A percentile compares a stretch with the other conserved stretches of the same genome.
These are phyloP conservation scores for Tigriopus californicus DNA, from an alignment of 2,888 invertebrate genomes.

Conservation along the genomic window DNA sequence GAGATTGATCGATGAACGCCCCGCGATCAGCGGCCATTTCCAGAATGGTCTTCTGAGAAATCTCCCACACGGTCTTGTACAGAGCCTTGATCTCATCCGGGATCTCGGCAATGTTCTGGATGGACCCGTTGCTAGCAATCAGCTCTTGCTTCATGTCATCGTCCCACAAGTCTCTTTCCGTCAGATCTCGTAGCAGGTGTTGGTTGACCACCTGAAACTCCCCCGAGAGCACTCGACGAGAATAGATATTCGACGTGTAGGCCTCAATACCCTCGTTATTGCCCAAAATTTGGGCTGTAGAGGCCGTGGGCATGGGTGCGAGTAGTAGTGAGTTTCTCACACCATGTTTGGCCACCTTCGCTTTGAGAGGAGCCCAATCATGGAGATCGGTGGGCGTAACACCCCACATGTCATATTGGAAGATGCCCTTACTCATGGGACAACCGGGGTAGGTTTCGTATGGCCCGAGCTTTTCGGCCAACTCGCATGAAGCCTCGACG, in stretches of 20 bases:
- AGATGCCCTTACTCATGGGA: conserved; percentile 79
- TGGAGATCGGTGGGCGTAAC: conserved; percentile 66
- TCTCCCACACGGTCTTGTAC: conserved; percentile 95
- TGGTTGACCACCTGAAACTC: conserved; percentile 89
- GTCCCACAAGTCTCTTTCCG: conserved; percentile 76
- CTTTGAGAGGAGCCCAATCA: conserved; percentile 69
- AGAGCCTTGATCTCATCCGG: conserved; percentile 64
- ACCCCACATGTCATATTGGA: conserved; percentile 96
- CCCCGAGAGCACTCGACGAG: conserved; percentile 68
- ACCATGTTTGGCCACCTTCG: conserved; percentile 67
- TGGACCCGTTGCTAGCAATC: conserved; percentile 74
- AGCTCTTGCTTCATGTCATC: conserved; percentile 87
- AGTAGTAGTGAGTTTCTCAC: conserved; percentile 77
- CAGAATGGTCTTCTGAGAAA: conserved; percentile 73
- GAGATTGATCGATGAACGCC: conserved; percentile 95
- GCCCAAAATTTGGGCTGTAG: conserved; percentile 95
- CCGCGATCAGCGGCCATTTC: conserved; percentile 96
- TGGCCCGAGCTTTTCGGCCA: conserved; percentile 60
- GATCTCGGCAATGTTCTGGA: conserved; percentile 46
- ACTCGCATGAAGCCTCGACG: conserved; percentile 81
- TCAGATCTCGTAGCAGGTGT: conserved; percentile 78
- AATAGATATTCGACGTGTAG: conserved; percentile 92
- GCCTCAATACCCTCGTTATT: conserved; percentile 98
- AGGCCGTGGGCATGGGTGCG: conserved; percentile 97
- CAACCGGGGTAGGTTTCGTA: conserved; percentile 81